Percentiles rank a stretch among this genome's conserved stretches.
phyloP scores from a whole-genome alignment of 1,140 invertebrate species.

The Streblospio benedicti region DNA sequence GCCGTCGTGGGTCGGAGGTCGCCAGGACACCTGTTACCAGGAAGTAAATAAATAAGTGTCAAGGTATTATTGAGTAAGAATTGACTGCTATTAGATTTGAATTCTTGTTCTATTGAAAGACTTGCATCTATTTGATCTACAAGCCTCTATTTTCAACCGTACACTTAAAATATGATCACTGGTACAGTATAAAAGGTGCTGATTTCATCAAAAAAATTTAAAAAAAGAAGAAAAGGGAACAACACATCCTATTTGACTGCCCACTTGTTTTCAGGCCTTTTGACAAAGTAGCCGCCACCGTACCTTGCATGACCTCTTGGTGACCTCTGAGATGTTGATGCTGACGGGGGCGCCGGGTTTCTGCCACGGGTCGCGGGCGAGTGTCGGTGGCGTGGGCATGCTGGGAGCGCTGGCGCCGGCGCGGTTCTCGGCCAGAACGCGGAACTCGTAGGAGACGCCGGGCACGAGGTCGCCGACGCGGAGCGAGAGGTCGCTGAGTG shows the following conservation, averaged over 20 bases:
- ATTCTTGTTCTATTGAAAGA: too few species aligned
- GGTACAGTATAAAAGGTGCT: too few species aligned
- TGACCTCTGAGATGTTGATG: slow-evolving; percentile 12
- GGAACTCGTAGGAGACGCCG: slow-evolving; percentile 93
- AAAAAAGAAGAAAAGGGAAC: too few species aligned
- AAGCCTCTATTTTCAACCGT: too few species aligned
- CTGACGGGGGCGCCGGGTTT: slow-evolving; percentile 23
- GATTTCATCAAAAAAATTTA: too few species aligned
- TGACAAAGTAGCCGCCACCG: too few species aligned
- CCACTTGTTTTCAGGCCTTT: too few species aligned
- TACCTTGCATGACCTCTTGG: slow-evolving; percentile 13
- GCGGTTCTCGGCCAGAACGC: slow-evolving; percentile 91
- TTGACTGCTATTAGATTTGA: too few species aligned
- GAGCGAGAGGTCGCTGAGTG: slow-evolving; percentile 60
- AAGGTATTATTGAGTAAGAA: too few species aligned
- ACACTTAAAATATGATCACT: too few species aligned
- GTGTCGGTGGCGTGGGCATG: slow-evolving; percentile 72
- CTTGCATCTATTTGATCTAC: too few species aligned
- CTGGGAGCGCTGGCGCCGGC: slow-evolving; percentile 90
- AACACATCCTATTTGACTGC: too few species aligned
- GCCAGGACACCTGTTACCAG: slow-evolving; percentile 73
- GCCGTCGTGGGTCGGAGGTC: slow-evolving; percentile 79
- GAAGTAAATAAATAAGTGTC: slow-evolving; percentile 49
- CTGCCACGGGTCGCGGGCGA: slow-evolving; percentile 91
- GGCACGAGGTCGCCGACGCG: slow-evolving; percentile 76